Base-by-base conservation (phyloP, 1,140 invertebrate species). In the Ceratosolen solmsi region DNA sequence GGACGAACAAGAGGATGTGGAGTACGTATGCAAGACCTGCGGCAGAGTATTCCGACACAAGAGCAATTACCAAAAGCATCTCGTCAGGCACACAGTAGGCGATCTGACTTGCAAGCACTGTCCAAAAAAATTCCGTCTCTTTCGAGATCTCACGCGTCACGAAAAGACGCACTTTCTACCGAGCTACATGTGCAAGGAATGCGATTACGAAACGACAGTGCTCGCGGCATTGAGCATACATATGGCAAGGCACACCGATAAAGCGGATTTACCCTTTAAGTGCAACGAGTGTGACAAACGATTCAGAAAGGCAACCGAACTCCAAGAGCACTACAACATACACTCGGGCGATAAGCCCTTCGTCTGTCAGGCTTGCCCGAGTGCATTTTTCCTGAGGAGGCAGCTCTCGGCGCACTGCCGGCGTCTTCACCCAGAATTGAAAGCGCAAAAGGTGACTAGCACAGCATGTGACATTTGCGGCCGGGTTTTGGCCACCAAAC, bases 231-330 rank as follows among this genome's bases (percentile, higher is more conserved):
- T 91, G 0, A 90, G 86, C 65, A 90, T 90, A 36, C 91, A 91
- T 82, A 89, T 91, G 89, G 41, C 88, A 1, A 85, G 88, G 7
- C 91, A 92, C 74, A 87, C 88, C 8, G 88, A 90, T 65, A 90
- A 91, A 20, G 83, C 89, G 0, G 87, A 91, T 51, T 90, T 94
- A 11, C 74, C 81, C 0, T 94, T 93, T 87, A 93, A 93, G 82
- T 95, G 94, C 85, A 91, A 91, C 46, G 91, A 94, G 33, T 94
- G 94, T 86, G 91, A 92, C 27, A 94, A 94, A 84, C 91, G 93
- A 0, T 95, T 94, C 85, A 93, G 94, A 46, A 92, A 91, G 76
- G 90, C 89, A 0, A 86, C 88, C 13, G 90, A 91, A 41, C 86
- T 92, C 0, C 91, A 92, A 33, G 90, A 92, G 46, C 91, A 92